These are phyloP conservation scores for Macrotrachela quadricornifera DNA, from an alignment of 1,140 invertebrate genomes.

Conservation along the genomic window DNA sequence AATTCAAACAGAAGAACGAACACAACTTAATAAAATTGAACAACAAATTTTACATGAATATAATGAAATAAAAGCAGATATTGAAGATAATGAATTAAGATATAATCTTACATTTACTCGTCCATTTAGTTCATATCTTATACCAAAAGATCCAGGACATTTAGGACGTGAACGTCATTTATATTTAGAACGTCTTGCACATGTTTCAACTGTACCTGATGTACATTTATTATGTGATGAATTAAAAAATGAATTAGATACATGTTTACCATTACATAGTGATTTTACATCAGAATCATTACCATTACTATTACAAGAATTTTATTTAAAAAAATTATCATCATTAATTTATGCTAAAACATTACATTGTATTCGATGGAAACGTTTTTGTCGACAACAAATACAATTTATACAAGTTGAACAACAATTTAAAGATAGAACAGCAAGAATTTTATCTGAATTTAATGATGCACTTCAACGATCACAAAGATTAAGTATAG, in stretches of 20 bases:
- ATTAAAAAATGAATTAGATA: too few relatives aligned
- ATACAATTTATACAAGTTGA: constrained; percentile 23
- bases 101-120: constrained; percentile 16
- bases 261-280: too few relatives aligned
- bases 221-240: too few relatives aligned
- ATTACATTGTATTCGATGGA: constrained; percentile 25
- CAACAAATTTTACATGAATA: constrained; percentile 19
- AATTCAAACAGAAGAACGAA: too few relatives aligned
- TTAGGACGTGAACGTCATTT: constrained; percentile 11
- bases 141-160: constrained; percentile 8
- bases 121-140: constrained; percentile 2
- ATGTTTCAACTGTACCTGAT: too few relatives aligned
- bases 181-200: constrained; percentile 13
- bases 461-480: constrained; percentile 25
- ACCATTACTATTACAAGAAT: too few relatives aligned
- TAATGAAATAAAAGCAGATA: constrained; percentile 22
- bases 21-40: constrained; percentile 10
- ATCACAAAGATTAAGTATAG: constrained; percentile 18
- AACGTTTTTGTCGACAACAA: constrained; percentile 24
- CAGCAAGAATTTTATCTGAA: constrained; percentile 22
- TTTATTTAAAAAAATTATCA: too few relatives aligned
- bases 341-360: constrained; percentile 16
- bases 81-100: constrained; percentile 26
- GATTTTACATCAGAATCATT: too few relatives aligned
- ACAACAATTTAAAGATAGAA: constrained; percentile 18